Conservation (phyloP, 2,797 vertebrate genomes). For the Microchirus variegatus region DNA sequence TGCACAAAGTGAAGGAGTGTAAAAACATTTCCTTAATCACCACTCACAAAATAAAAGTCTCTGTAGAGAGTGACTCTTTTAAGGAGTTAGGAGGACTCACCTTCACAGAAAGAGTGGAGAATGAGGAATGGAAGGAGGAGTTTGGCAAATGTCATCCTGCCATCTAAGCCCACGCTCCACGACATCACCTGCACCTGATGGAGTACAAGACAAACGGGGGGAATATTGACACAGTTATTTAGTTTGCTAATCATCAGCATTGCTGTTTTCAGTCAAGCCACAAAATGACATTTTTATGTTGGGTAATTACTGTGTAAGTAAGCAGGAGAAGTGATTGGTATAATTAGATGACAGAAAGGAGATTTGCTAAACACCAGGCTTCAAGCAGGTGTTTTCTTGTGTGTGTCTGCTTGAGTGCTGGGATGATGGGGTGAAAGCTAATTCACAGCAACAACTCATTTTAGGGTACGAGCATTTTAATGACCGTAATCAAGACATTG, state of each 20-base stretch:
- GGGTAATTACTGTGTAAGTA: slow-evolving; percentile 14
- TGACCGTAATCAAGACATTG: slow-evolving; percentile 44
- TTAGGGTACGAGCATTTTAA: slow-evolving; percentile 40
- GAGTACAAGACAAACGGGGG: slow-evolving; percentile 42
- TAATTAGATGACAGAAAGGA: slow-evolving; percentile 20
- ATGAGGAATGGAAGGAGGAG: slow-evolving; percentile 78
- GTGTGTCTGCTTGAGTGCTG: background rate
- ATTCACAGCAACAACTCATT: slow-evolving; percentile 50
- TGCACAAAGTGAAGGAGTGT: too few relatives aligned
- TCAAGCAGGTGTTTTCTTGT: slow-evolving; percentile 27
- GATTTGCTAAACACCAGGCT: background rate
- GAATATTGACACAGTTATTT: background rate
- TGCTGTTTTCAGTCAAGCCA: slow-evolving; percentile 9
- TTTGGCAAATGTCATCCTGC: slow-evolving; percentile 76
- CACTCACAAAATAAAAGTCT: too few relatives aligned
- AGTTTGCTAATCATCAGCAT: slow-evolving; percentile 1
- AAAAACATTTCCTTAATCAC: too few relatives aligned
- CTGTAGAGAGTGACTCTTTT: too few relatives aligned
- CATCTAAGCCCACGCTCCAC: slow-evolving; percentile 66
- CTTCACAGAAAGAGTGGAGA: slow-evolving; percentile 76
- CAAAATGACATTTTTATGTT: slow-evolving; percentile 8
- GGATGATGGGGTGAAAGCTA: slow-evolving; percentile 18
- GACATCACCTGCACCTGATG: slow-evolving; percentile 73
- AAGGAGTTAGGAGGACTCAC: slow-evolving; percentile 57
- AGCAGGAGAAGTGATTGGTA: slow-evolving; percentile 18